Percentiles rank a stretch among this genome's conserved stretches.
These are phyloP conservation scores for Bedellia somnulentella DNA, from an alignment of 2,888 invertebrate genomes.

Conservation along the genomic window DNA sequence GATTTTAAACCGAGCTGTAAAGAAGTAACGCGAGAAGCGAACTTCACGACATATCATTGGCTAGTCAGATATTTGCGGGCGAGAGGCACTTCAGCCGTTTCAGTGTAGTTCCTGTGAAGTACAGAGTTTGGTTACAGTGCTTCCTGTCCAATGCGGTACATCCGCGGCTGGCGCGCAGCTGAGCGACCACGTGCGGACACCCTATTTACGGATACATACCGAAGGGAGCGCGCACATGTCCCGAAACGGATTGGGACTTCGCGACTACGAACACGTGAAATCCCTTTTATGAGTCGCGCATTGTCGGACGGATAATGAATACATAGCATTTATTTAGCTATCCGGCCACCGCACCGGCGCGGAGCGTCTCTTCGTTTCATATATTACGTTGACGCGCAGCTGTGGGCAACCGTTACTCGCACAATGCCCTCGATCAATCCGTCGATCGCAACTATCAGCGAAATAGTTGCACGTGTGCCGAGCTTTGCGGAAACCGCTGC, in stretches of 20 bases:
- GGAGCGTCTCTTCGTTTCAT: too few relatives aligned
- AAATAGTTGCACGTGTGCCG: slow-evolving; percentile 51
- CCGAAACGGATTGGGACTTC: slow-evolving; percentile 55
- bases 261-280: slow-evolving; percentile 57
- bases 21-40: too few relatives aligned
- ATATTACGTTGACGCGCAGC: slow-evolving; percentile 55
- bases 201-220: slow-evolving; percentile 58
- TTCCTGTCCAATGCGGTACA: slow-evolving; percentile 47
- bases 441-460: slow-evolving; percentile 46
- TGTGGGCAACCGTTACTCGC: slow-evolving; percentile 59
- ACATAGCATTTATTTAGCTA: slow-evolving; percentile 59
- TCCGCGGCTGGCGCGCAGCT: slow-evolving; percentile 46
- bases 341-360: slow-evolving; percentile 42
- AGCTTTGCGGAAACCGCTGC: too few relatives aligned
- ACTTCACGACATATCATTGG: too few relatives aligned
- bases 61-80: too few relatives aligned
- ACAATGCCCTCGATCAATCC: slow-evolving; percentile 60
- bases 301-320: slow-evolving; percentile 55
- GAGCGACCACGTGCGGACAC: slow-evolving; percentile 58
- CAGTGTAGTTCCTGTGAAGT: slow-evolving; percentile 29
- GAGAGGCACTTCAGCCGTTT: slow-evolving; percentile 17
- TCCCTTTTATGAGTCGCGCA: slow-evolving; percentile 55
- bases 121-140: slow-evolving; percentile 49
- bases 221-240: slow-evolving; percentile 58
- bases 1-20: too few relatives aligned